Base-by-base conservation (phyloP, 2,113 vertebrate genomes). In the Rissa tridactyla region DNA sequence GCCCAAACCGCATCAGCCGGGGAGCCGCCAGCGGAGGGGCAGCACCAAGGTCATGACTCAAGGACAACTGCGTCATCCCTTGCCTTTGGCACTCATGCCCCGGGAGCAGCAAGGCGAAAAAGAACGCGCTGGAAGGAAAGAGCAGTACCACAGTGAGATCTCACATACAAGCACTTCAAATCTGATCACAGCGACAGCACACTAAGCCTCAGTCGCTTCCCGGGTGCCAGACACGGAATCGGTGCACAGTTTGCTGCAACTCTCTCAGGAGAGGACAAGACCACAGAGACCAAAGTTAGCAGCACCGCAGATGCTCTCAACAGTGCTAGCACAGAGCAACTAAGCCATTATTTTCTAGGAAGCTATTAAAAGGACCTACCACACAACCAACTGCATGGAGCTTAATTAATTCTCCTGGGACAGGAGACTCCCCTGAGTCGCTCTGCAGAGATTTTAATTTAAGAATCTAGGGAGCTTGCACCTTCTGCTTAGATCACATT, bases 401-500 rank as follows among this genome's bases (percentile, higher is more conserved):
- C 54, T 77, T 96, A 96, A 96, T 96, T 84, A 89, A 85, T 47
- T 66, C 92, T 77, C 82, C 78, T 36, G 89, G 84, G 97, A 91
- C 71, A 62, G 30, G 38, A 92, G 51, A 42, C 22, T 96, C 81
- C 57, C 71, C 49, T 25, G 79, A 77, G 75, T 6, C 0, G 36
- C 62, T 87, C 81, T 55, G 95, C 89, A 83, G 84, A 92, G 86
- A n/a, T 88, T 95, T 92, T 64, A 68, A 76, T 79, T 65, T 58
- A 87, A 82, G 78, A 62, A 47, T 49, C 27, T 21, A 27, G 25
- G 83, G 91, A 91, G 46, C 60, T 13, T 57, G 73, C 66, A 91
- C 66, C 88, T 89, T 76, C 92, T 92, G 91, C 78, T 66, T 25
- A 19, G 36, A 54, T 57, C 81, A 29, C 73, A 11, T 55, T 51